Conservation (phyloP, 2,888 invertebrate genomes). For the Oxycera nigricornis region DNA sequence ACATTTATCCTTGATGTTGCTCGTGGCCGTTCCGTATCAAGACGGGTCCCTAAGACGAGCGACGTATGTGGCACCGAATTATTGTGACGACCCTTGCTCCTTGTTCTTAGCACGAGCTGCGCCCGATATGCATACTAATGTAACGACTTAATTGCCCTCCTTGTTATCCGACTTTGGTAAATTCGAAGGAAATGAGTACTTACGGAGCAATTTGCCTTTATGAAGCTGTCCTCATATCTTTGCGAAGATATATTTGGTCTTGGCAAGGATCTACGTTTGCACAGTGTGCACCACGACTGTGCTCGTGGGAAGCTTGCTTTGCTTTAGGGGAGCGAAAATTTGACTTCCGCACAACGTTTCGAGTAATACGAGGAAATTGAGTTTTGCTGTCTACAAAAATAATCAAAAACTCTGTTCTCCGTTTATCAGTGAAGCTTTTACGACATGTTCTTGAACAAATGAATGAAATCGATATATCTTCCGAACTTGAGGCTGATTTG, state of each 20-base stretch:
- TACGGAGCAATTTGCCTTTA: slow-evolving; percentile 37
- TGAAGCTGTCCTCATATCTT: slow-evolving; percentile 27
- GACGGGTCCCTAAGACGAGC: background rate
- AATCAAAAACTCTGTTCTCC: too few relatives aligned
- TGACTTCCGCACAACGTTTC: background rate
- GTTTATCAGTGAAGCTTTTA: too few relatives aligned
- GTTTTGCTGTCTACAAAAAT: background rate
- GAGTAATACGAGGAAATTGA: background rate
- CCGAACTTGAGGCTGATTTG: too few relatives aligned
- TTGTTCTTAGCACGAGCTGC: slow-evolving; percentile 1
- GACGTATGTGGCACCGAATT: slow-evolving; percentile 28
- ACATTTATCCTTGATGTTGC: slow-evolving; percentile 19
- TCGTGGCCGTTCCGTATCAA: slow-evolving; percentile 2
- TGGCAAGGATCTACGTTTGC: background rate
- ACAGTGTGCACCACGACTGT: background rate
- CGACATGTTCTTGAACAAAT: too few relatives aligned
- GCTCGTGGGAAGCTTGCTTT: background rate
- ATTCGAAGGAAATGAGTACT: slow-evolving; percentile 36
- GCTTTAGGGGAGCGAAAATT: background rate
- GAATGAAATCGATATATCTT: too few relatives aligned
- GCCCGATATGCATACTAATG: slow-evolving; percentile 39
- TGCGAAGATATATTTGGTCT: background rate
- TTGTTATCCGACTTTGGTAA: slow-evolving; percentile 26
- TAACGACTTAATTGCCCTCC: slow-evolving; percentile 39
- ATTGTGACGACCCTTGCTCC: slow-evolving; percentile 26